Base-by-base conservation (phyloP, 2,797 vertebrate genomes). In the Parambassis ranga region DNA sequence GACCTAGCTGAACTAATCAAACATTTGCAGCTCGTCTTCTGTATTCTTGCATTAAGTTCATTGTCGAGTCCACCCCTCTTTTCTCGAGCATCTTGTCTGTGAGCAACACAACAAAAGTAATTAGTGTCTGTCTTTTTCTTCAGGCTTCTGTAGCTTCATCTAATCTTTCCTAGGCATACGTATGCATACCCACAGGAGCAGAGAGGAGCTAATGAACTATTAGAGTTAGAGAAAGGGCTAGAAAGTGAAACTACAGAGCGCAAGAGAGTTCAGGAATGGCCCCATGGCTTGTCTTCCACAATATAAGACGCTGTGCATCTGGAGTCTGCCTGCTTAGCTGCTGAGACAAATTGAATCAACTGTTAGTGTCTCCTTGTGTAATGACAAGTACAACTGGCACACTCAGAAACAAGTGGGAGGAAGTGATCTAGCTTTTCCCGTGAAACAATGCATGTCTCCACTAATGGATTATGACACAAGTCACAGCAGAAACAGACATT, bases 261-360 rank as follows among this genome's bases (percentile, higher is more conserved):
- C 30, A 2, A 53, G 60, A 38, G 62, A 48, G 37, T 43, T 61
- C 33, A 55, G 38, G 56, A 71, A 60, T 37, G 46, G 64, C 58
- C 71, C 16, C 7, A 35, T 63, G 49, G 42, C 65, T 81, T 56
- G 74, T 87, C 78, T 84, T 68, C 58, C 27, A 14, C 51, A 22
- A 59, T 75, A 19, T 51, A 43, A 70, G 53, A 63, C 48, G 62
- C 27, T 59, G 60, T 8, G 3, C 44, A 57, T 84, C 82, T 82
- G 46, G 26, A 49, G 38, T 59, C 38, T 37, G 46, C 32, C 33
- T 60, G 66, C 77, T 75, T 76, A 79, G 71, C 79, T 67, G 67
- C 37, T 79, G 74, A 74, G 63, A 85, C 78, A 59, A 80, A 87
- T 82, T 77, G 57, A 85, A 85, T 84, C 52, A 72, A 48, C 63